Conservation (phyloP, 1,140 invertebrate genomes). For the Plectus sambesii region DNA sequence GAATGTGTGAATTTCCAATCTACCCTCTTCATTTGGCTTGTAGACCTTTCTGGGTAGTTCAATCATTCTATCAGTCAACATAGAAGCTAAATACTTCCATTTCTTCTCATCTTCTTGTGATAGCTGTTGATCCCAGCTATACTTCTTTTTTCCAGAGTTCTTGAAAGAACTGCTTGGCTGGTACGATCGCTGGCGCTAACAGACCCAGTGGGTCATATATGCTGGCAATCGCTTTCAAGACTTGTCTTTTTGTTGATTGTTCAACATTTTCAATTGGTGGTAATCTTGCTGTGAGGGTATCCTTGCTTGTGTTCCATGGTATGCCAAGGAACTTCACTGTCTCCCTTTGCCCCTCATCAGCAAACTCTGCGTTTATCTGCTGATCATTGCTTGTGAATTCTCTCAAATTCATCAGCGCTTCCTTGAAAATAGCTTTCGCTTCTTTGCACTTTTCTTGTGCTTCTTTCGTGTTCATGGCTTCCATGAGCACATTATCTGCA, state of each 20-base stretch:
- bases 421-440: constrained; percentile 13
- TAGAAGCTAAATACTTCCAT: constrained; percentile 11
- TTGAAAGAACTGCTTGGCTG: constrained; percentile 21
- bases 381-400: constrained; percentile 19
- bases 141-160: constrained; percentile 15
- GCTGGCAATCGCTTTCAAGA: neutral
- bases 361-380: constrained; percentile 2
- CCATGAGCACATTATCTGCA: constrained; percentile 23
- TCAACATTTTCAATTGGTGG: neutral
- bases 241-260: constrained; percentile 5
- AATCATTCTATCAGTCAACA: too few relatives aligned
- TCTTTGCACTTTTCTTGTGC: constrained; percentile 5
- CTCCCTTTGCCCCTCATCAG: neutral
- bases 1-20: constrained; percentile 19
- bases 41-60: too few relatives aligned
- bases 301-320: constrained; percentile 13
- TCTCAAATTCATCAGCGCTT: constrained; percentile 25
- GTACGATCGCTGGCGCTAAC: constrained; percentile 14
- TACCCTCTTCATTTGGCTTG: too few relatives aligned
- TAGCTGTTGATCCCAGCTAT: constrained; percentile 8
- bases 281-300: constrained; percentile 4
- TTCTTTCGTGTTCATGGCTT: constrained; percentile 1
- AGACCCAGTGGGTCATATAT: constrained; percentile 19
- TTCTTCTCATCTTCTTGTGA: neutral
- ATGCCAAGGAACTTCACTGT: constrained; percentile 17